Conservation (phyloP, 2,113 vertebrate species). For the Cervus canadensis region DNA sequence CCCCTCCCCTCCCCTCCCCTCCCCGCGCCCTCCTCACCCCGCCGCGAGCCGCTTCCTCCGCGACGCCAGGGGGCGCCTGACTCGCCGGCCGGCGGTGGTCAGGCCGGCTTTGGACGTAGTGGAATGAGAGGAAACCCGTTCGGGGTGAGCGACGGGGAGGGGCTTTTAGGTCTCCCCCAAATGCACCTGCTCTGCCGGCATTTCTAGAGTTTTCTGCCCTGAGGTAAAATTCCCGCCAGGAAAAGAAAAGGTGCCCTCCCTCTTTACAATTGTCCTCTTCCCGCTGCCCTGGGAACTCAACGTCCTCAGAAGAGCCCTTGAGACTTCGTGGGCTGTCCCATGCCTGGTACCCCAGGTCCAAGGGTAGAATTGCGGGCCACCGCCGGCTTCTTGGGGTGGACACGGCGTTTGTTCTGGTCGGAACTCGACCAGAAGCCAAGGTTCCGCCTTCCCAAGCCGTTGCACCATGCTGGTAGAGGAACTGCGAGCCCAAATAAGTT, state of each 20-base stretch:
- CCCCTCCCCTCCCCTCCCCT: no score
- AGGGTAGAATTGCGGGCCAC: background rate
- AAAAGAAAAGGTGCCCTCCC: no score
- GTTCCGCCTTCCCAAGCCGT: no score
- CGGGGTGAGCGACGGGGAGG: no score
- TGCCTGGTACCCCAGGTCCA: background rate
- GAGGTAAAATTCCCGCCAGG: background rate
- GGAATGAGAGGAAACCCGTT: background rate
- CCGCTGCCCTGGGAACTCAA: background rate
- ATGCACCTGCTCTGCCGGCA: no score
- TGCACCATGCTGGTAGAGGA: no score
- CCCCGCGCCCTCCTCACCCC: no score
- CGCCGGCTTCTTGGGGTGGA: background rate
- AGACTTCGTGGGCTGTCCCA: no score
- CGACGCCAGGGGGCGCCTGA: no score
- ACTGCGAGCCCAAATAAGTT: no score
- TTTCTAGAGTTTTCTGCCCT: background rate
- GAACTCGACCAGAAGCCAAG: background rate
- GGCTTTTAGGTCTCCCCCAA: fast-evolving
- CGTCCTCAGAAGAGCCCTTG: background rate
- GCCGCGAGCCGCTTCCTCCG: no score
- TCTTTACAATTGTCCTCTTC: background rate
- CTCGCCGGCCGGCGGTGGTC: no score
- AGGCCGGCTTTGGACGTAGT: fast-evolving
- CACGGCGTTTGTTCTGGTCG: fast-evolving